Percentiles rank a stretch among this genome's conserved stretches.
phyloP scores from a whole-genome alignment of 2,888 invertebrate species.

The Carterocephalus palaemon region DNA sequence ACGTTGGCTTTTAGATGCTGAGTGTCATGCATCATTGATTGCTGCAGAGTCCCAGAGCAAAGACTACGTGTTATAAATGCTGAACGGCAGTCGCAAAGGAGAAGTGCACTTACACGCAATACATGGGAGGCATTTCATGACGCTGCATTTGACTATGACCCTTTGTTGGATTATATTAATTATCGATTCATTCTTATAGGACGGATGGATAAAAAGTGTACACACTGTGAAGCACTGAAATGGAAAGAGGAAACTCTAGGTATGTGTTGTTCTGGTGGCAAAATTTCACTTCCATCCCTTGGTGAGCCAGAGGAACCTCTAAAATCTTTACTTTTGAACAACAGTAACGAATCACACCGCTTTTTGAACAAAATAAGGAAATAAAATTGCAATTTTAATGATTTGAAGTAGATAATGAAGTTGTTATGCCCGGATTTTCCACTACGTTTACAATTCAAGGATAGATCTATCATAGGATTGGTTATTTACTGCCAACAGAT shows the following conservation, averaged over 20 bases:
- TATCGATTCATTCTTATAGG: constrained; percentile 17
- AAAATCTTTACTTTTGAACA: constrained; percentile 25
- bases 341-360: constrained; percentile 11
- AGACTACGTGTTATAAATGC: constrained; percentile 31
- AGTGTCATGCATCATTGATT: background rate
- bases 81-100: constrained; percentile 30
- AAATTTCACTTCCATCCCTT: constrained; percentile 27
- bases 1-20: constrained; percentile 31
- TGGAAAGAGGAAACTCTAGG: constrained; percentile 31
- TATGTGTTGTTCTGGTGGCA: constrained; percentile 35
- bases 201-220: constrained; percentile 25
- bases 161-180: constrained; percentile 25
- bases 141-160: constrained; percentile 28
- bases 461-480: constrained; percentile 39
- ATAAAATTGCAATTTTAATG: constrained; percentile 13
- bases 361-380: constrained; percentile 11
- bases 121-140: constrained; percentile 26
- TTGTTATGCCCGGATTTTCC: constrained; percentile 33
- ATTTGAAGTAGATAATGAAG: constrained; percentile 33
- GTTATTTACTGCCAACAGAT: constrained; percentile 35
- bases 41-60: constrained; percentile 28
- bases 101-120: constrained; percentile 33
- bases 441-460: constrained; percentile 39
- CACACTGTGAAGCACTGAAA: constrained; percentile 22
- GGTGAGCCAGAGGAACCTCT: constrained; percentile 29